Conservation (phyloP, 2,888 invertebrate genomes). For the Pachymerium ferrugineum region DNA sequence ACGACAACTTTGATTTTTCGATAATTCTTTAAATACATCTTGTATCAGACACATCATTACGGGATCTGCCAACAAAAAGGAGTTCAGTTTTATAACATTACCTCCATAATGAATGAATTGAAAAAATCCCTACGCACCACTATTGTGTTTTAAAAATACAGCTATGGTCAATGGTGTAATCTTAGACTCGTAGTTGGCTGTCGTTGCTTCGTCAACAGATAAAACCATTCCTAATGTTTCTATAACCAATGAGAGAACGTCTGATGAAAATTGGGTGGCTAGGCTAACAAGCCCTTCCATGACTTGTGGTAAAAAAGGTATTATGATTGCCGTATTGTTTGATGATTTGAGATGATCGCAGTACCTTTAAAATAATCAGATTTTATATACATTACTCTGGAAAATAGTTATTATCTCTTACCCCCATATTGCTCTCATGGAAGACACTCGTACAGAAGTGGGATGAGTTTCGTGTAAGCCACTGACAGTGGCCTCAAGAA, state of each 20-base stretch:
- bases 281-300: slow-evolving; percentile 55
- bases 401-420: slow-evolving; percentile 30
- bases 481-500: slow-evolving; percentile 55
- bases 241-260: slow-evolving; percentile 53
- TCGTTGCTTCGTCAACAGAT: slow-evolving; percentile 58
- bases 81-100: background rate
- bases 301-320: slow-evolving; percentile 51
- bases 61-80: slow-evolving; percentile 53
- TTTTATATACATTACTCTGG: no score
- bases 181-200: slow-evolving; percentile 58
- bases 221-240: slow-evolving; percentile 54
- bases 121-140: slow-evolving; percentile 43
- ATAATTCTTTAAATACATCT: slow-evolving; percentile 60
- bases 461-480: slow-evolving; percentile 54
- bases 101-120: background rate
- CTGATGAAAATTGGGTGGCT: slow-evolving; percentile 53
- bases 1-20: slow-evolving; percentile 57
- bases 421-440: slow-evolving; percentile 49
- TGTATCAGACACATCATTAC: slow-evolving; percentile 58
- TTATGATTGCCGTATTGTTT: slow-evolving; percentile 48
- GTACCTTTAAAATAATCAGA: slow-evolving; percentile 51
- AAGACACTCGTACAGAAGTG: slow-evolving; percentile 54
- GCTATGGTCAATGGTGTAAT: slow-evolving; percentile 62
- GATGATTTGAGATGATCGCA: slow-evolving; percentile 53
- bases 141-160: slow-evolving; percentile 60